These are phyloP conservation scores for Bubo scandiacus DNA, from an alignment of 2,113 vertebrate genomes.

Conservation along the genomic window DNA sequence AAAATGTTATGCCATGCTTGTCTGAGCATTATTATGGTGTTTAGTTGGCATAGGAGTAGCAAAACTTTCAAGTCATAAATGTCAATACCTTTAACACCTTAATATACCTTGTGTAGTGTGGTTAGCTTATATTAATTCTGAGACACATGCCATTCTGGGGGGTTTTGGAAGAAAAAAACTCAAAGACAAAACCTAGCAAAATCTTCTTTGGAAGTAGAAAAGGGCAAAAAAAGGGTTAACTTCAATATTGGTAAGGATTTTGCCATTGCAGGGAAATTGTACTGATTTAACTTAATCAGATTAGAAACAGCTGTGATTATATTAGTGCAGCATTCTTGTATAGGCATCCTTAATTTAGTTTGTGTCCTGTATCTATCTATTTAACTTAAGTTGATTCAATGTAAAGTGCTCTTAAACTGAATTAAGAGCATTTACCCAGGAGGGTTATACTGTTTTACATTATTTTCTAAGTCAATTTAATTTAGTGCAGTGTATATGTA, in stretches of 20 bases:
- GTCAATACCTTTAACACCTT: background rate
- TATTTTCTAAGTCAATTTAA: constrained; percentile 42
- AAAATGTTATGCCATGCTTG: background rate
- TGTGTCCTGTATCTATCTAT: constrained; percentile 25
- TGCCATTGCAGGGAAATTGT: background rate
- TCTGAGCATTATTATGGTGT: background rate
- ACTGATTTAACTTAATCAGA: constrained; percentile 48
- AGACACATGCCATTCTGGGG: background rate
- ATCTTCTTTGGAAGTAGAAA: background rate
- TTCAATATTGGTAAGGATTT: background rate
- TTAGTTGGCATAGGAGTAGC: background rate
- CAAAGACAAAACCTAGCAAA: background rate
- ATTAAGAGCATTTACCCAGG: constrained; percentile 38
- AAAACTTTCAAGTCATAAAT: background rate
- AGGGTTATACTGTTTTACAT: background rate
- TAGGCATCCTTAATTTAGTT: constrained; percentile 48
- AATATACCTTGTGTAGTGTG: background rate
- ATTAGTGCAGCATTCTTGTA: constrained; percentile 40
- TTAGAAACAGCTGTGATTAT: constrained; percentile 47
- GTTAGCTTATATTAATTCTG: background rate
- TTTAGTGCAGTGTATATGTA: constrained; percentile 23
- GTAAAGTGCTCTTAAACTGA: constrained; percentile 50
- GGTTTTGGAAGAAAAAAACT: background rate
- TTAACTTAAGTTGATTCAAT: constrained; percentile 36
- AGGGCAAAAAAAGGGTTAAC: background rate